These are phyloP conservation scores for Brevimyrus niger DNA, from an alignment of 2,113 vertebrate species.

Conservation along the genomic window DNA sequence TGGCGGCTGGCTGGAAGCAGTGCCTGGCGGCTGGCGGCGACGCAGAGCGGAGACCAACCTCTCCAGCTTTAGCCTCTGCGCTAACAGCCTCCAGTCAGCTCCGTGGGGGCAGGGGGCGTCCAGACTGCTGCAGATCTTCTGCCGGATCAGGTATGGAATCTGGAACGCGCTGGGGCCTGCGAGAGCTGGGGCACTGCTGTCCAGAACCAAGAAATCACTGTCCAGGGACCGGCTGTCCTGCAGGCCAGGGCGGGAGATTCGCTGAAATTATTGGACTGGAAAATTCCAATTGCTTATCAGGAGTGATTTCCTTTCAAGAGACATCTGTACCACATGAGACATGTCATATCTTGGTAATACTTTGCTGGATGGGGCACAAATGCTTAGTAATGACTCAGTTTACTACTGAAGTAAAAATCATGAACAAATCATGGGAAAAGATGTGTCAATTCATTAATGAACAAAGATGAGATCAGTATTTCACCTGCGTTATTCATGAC, in stretches of 20 bases:
- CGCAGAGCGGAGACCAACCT: slow-evolving; percentile 60
- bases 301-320: neutral
- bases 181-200: slow-evolving; percentile 72
- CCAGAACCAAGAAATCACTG: slow-evolving; percentile 71
- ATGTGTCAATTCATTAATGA: neutral
- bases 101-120: slow-evolving; percentile 80
- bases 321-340: neutral
- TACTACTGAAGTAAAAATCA: neutral
- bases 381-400: neutral
- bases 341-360: neutral
- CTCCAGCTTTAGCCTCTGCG: slow-evolving; percentile 95
- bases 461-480: neutral
- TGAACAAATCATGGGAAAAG: neutral
- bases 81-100: slow-evolving; percentile 92
- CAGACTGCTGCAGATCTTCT: slow-evolving; percentile 98
- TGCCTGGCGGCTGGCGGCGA: neutral
- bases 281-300: neutral
- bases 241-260: neutral
- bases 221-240: slow-evolving; percentile 78
- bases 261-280: neutral
- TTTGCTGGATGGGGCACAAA: neutral
- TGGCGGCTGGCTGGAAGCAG: neutral
- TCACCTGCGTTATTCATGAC: neutral
- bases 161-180: slow-evolving; percentile 98
- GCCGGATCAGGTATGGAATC: slow-evolving; percentile 98